Base-by-base conservation (phyloP, 2,797 vertebrate species). In the Kryptolebias ocellatus region DNA sequence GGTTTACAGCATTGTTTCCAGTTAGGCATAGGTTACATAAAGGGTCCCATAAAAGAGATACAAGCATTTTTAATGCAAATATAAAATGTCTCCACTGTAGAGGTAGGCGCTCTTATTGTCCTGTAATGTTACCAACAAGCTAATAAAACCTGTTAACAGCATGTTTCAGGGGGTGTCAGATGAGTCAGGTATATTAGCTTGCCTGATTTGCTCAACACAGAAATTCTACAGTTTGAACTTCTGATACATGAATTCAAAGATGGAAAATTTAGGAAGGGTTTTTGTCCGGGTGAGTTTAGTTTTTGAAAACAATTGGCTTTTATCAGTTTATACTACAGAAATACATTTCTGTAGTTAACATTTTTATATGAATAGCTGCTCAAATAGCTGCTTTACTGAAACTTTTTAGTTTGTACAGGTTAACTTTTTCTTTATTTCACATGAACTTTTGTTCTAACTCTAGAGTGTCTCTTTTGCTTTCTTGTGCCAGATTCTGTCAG, bases 401-500 rank as follows among this genome's bases (percentile, higher is more conserved):
- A 45, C 56, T 28, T 54, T 10, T 57, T 37, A 16, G 2, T 6
- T 24, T 14, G 16, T 10, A 20, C 44, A 14, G 7, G 39, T 15
- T 10, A 12, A 8, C 7, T 16, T 7, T 27, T 16, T 15, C 14
- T 16, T 58, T 14, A 24, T 27, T 58, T 58, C 1, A 27, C 42
- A 5, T 17, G 44, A 3, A 55, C 17, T 18, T 55, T 6, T 27
- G 8, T 56, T 16, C 28, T 0, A 27, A 34, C 14, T 47, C 27
- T 56, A 17, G 17, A 8, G 1, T 16, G 7, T 58, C 18, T 6
- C 16, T 28, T 70, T 57, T 39, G 49, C 51, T 49, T 54, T 9
- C 44, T 3, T 44, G 18, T 46, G 50, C 29, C 17, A 14, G 8
- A 49, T 10, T 15, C 46, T 28, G 72, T 77, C 70, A 71, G 64